Evolutionary conservation across 1,140 invertebrate species (phyloP), one percentile per base, ranked within the genome.

Genomic region (Bombus confusus): DNA sequence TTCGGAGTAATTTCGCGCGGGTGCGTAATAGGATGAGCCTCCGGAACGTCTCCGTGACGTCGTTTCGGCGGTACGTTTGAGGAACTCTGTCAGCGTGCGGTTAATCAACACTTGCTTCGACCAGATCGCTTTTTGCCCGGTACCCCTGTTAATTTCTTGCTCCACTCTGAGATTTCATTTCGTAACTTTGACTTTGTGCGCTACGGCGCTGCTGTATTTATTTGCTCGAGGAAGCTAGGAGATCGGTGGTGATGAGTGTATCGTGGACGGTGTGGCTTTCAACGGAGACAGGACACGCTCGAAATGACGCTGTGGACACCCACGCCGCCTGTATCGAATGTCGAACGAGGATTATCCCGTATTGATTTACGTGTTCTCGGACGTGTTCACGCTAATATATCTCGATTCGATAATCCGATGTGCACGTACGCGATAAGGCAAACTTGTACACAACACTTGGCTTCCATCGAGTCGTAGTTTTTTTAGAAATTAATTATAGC

Each of bases 351-450:
- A 86, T 88, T 71, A 80, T 68, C 80, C 68, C 64, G 72, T 87
- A 92, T 91, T 88, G 88, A 91, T 92, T 92, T 92, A 92, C 84
- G 82, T 69, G 62, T 85, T 83, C 80, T 59, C 66, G 66, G 57
- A 31, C 83, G 59, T 47, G 74, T 59, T 76, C 34, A 1, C 37
- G 39, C 25, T 72, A n/a, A n/a, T 13, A 28, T 34, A n/a, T 10
- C 25, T 73, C 12, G 28, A 73, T 47, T 39, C 43, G 52, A 76
- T 34, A 18, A 25, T 39, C 52, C 13, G 47, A 75, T 34, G 47
- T 12, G 25, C 8, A n/a, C 25, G 22, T 39, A 34, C 41, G 59
- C 47, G 47, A 52, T 52, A 52, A 22, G 47, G 18, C 47, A 8
- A 52, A 22, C 47, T 22, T 22, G 47, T 52, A 22, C 37, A 37